Evolutionary conservation across 2,888 invertebrate species (phyloP).

Genomic region (Achlya flavicornis): DNA sequence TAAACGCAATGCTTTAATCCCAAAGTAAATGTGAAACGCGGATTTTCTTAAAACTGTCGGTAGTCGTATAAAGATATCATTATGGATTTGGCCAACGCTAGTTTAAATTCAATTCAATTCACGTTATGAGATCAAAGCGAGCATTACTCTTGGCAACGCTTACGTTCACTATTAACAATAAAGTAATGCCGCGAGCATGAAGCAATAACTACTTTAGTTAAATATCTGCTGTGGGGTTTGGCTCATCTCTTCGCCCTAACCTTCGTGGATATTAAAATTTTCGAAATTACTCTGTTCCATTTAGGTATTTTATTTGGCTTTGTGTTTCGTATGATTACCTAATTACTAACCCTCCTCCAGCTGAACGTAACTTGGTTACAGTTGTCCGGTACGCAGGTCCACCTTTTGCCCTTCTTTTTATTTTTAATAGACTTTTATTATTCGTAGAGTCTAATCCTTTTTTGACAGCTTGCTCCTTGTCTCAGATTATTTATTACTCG

Average conservation of each 20-base stretch:
- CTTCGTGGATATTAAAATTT: constrained; percentile 56
- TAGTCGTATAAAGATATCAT: constrained; percentile 66
- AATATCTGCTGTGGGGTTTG: constrained; percentile 39
- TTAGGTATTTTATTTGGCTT: constrained; percentile 48
- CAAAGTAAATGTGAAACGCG: constrained; percentile 26
- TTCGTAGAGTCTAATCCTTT: no score
- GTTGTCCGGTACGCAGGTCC: no score
- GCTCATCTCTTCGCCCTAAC: constrained; percentile 44
- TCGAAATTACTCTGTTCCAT: constrained; percentile 52
- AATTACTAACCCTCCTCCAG: constrained; percentile 14
- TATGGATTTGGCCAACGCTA: constrained; percentile 53
- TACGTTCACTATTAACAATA: constrained; percentile 53
- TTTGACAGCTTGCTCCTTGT: no score
- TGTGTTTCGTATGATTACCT: constrained; percentile 32
- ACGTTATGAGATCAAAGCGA: constrained; percentile 69
- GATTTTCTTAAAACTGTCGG: constrained; percentile 35
- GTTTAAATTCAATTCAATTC: constrained; percentile 57
- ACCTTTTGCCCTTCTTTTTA: no score
- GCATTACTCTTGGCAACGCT: constrained; percentile 53
- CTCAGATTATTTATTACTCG: no score
- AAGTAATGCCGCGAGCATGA: constrained; percentile 44
- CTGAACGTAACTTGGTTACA: no score
- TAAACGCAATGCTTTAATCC: constrained; percentile 41
- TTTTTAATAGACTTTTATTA: no score
- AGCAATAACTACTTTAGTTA: constrained; percentile 48